phyloP scores from a whole-genome alignment of 2,113 vertebrate species.

The Aegithalos caudatus region DNA sequence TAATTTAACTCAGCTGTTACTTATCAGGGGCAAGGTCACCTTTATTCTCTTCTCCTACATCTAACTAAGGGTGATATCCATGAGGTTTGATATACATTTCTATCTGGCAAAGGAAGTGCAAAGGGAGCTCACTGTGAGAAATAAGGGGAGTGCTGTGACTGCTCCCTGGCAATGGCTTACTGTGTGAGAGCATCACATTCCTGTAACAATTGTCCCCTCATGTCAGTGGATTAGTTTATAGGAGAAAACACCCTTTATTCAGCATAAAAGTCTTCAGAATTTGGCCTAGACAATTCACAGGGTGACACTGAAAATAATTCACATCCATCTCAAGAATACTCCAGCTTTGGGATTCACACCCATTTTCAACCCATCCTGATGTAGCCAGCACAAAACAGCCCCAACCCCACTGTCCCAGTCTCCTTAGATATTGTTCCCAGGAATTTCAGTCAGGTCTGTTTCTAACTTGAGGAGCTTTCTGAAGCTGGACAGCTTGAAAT shows the following conservation, averaged over 20 bases:
- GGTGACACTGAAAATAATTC: not conserved
- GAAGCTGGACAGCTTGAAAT: not conserved
- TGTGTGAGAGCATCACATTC: not conserved
- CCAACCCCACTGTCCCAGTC: not conserved
- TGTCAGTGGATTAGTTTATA: not conserved
- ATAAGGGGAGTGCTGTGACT: not conserved
- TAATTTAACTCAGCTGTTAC: not conserved
- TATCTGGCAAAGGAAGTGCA: not conserved
- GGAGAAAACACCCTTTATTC: not conserved
- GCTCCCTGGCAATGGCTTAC: not conserved
- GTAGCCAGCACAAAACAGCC: not conserved
- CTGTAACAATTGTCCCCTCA: not conserved
- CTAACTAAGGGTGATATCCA: not conserved
- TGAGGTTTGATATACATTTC: not conserved
- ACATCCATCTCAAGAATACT: not conserved
- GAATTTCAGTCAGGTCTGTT: not conserved
- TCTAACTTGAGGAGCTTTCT: not conserved
- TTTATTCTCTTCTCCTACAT: not conserved
- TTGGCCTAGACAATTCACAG: rapidly evolving
- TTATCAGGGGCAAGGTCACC: not conserved
- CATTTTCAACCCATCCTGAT: not conserved
- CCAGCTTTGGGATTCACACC: not conserved
- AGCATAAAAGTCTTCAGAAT: not conserved
- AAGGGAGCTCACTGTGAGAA: not conserved
- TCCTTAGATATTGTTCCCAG: not conserved